Conservation (phyloP, 2,888 invertebrate species). For the Apotomis betuletana region DNA sequence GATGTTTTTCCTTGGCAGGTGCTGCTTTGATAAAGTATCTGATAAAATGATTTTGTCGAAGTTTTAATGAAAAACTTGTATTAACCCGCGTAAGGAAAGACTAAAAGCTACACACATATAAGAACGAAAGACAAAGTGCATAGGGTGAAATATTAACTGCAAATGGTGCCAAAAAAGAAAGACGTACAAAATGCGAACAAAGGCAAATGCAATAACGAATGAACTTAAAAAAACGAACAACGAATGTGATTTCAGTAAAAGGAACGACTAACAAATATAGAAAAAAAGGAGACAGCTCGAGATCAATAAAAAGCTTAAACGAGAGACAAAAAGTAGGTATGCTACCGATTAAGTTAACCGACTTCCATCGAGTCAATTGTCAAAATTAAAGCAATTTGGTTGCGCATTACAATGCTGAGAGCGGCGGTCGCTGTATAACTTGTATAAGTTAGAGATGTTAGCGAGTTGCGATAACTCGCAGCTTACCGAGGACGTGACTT, state of each 20-base stretch:
- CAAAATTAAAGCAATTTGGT: slow-evolving; percentile 40
- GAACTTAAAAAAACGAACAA: background rate
- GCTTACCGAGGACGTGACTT: slow-evolving; percentile 39
- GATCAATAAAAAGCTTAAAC: too few relatives aligned
- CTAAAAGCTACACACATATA: too few relatives aligned
- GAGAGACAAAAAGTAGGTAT: too few relatives aligned
- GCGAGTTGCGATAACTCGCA: slow-evolving; percentile 40
- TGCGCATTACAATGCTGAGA: slow-evolving; percentile 37
- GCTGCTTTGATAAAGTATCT: too few relatives aligned
- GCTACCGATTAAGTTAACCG: slow-evolving; percentile 11
- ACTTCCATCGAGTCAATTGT: slow-evolving; percentile 34
- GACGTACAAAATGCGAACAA: background rate
- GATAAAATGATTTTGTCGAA: too few relatives aligned
- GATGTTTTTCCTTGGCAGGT: too few relatives aligned
- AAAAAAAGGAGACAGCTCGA: too few relatives aligned
- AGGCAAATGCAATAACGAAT: background rate
- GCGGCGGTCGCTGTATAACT: slow-evolving; percentile 22
- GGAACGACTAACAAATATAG: background rate
- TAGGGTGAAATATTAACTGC: background rate
- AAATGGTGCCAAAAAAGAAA: too few relatives aligned
- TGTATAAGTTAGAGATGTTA: slow-evolving; percentile 36
- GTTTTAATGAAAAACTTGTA: too few relatives aligned
- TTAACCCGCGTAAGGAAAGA: too few relatives aligned
- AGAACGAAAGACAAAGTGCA: too few relatives aligned
- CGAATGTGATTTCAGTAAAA: background rate